These are phyloP conservation scores for Rhyacophila evoluta DNA, from an alignment of 2,888 invertebrate genomes.

Conservation along the genomic window DNA sequence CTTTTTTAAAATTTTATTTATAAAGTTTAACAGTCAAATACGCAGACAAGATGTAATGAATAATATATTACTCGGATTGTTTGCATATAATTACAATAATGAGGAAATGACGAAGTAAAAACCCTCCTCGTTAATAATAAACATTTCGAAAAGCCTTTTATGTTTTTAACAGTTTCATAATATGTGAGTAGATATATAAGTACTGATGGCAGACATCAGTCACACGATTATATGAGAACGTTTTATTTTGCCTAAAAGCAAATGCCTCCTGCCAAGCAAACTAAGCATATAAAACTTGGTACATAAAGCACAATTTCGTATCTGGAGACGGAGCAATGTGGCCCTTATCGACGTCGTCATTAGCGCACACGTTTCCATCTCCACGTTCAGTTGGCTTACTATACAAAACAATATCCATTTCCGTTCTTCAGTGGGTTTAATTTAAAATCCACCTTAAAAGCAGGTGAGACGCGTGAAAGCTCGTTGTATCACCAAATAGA, in stretches of 20 bases:
- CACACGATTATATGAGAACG: conserved; percentile 45
- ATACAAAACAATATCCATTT: conserved; percentile 53
- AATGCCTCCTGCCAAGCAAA: not conserved
- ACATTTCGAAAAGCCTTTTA: not conserved
- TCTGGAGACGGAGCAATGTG: conserved; percentile 29
- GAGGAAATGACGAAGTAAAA: not conserved
- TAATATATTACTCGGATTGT: too few relatives aligned
- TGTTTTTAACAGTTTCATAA: conserved; percentile 5
- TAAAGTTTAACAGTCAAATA: too few relatives aligned
- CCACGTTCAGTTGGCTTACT: conserved; percentile 29
- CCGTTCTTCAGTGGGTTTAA: conserved; percentile 51
- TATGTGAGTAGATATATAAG: conserved; percentile 1
- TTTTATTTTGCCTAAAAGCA: conserved; percentile 35
- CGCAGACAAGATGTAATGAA: too few relatives aligned
- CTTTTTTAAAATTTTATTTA: too few relatives aligned
- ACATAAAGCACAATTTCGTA: conserved; percentile 29
- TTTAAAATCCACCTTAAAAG: conserved; percentile 53
- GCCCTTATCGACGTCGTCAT: conserved; percentile 39
- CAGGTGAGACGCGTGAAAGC: conserved; percentile 49
- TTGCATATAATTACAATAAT: not conserved
- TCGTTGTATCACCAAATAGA: conserved; percentile 33
- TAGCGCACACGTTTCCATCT: conserved; percentile 37
- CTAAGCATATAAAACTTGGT: not conserved
- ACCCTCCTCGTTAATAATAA: not conserved
- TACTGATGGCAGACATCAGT: conserved; percentile 46